Conservation (phyloP, 2,888 invertebrate species). For the Desoria tigrina region DNA sequence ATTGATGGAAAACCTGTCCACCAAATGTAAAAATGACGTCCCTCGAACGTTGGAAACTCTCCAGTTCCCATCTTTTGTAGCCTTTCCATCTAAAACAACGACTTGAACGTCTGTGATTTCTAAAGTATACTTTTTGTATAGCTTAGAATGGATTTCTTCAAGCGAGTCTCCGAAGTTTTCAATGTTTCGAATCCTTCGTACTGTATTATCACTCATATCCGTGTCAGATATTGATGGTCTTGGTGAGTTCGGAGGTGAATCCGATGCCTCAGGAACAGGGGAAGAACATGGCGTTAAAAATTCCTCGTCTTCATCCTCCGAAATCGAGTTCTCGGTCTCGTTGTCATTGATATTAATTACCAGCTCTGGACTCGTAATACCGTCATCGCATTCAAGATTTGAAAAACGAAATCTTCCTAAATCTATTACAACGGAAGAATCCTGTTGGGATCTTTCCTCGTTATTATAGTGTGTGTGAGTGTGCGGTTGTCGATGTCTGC, state of each 20-base stretch:
- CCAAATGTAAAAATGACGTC: constrained; percentile 79
- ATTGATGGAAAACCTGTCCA: constrained; percentile 75
- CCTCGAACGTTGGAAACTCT: constrained; percentile 81
- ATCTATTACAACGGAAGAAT: constrained; percentile 76
- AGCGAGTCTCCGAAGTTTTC: constrained; percentile 60
- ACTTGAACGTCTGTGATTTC: constrained; percentile 81
- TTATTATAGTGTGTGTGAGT: not conserved
- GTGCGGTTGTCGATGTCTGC: no score
- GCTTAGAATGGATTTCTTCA: constrained; percentile 59
- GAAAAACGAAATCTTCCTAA: constrained; percentile 78
- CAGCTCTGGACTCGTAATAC: constrained; percentile 29
- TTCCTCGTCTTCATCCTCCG: constrained; percentile 62
- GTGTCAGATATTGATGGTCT: constrained; percentile 33
- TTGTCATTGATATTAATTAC: constrained; percentile 57
- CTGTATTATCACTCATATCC: constrained; percentile 33
- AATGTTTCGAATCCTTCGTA: constrained; percentile 19
- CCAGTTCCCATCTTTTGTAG: constrained; percentile 67
- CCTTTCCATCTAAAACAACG: constrained; percentile 79
- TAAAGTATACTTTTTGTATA: constrained; percentile 58
- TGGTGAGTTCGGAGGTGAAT: constrained; percentile 38
- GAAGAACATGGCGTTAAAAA: constrained; percentile 85
- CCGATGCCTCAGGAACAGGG: constrained; percentile 65
- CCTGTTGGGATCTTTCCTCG: not conserved
- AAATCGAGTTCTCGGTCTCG: constrained; percentile 51
- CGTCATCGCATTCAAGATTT: constrained; percentile 48